Base-by-base conservation (phyloP, 2,113 vertebrate species). In the Panthera tigris region DNA sequence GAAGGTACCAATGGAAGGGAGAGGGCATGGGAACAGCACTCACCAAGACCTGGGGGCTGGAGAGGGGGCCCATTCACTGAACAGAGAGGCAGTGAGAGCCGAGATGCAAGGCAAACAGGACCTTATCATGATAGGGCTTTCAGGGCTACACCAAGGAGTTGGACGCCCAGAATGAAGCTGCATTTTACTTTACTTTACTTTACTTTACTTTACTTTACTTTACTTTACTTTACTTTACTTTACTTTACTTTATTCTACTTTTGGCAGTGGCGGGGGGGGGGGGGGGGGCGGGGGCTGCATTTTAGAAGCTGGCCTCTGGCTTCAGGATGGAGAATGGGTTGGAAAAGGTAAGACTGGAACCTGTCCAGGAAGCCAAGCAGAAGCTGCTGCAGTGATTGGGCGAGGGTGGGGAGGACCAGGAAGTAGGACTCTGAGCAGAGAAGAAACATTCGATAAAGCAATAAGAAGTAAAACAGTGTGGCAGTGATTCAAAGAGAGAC, bases 371-470 rank as follows among this genome's bases (percentile, higher is more conserved):
- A 63, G 14, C 36, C 83, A 80, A 81, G 89, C 63, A 81, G 69
- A 82, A 57, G 84, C 13, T 23, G 23, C 25, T 33, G 21, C 41
- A 55, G 61, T 3, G n/a, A 48, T 41, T 14, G 0, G 5, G 1
- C 1, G 3, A 2, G 18, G 48, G 0, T 1, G 4, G 48, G 3
- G 6, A 4, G 57, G 3, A 10, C 41, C 69, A 16, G 57, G 76
- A 65, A 73, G 48, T 50, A n/a, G 90, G 45, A 36, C 55, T n/a
- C 68, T 0, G 18, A 39, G 9, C 41, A 66, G 81, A 11, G 41
- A 78, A 78, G 94, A 83, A 95, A 66, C 69, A 92, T 7, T 27
- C 3, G 10, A 33, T 61, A 84, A 88, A 88, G 39, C n/a, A 50
- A 1, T 4, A 48, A 21, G 19, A 45, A 96, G 15, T 73, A 78